Conservation (phyloP, 1,140 invertebrate species). For the fruit fly (Drosophila melanogaster) region Release_6_plus_ISO1_MT NT_033777.3:26423001-26423500, state of each 20-base stretch:
- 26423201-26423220: slow-evolving; percentile 55
- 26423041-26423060: slow-evolving; percentile 80
- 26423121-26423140: slow-evolving; percentile 10
- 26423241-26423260: slow-evolving; percentile 68
- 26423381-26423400: slow-evolving; percentile 78
- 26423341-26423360: slow-evolving; percentile 37
- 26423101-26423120: slow-evolving; percentile 28
- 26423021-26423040: slow-evolving; percentile 47
- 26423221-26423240: slow-evolving; percentile 55
- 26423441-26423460: slow-evolving; percentile 42
- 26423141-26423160: slow-evolving; percentile 37
- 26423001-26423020: slow-evolving; percentile 61
- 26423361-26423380: slow-evolving; percentile 77
- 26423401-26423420: slow-evolving; percentile 78
- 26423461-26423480: slow-evolving; percentile 69
- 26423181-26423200: slow-evolving; percentile 51
- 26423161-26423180: slow-evolving; percentile 6
- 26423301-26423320: background rate
- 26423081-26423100: slow-evolving; percentile 76
- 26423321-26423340: slow-evolving; percentile 17
- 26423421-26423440: slow-evolving; percentile 75
- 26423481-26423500: slow-evolving; percentile 77
- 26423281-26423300: slow-evolving; percentile 39
- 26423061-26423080: slow-evolving; percentile 81
- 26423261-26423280: slow-evolving; percentile 74